Evolutionary conservation across 2,797 vertebrate species (phyloP).

Genomic region (Apodemus agrarius): DNA sequence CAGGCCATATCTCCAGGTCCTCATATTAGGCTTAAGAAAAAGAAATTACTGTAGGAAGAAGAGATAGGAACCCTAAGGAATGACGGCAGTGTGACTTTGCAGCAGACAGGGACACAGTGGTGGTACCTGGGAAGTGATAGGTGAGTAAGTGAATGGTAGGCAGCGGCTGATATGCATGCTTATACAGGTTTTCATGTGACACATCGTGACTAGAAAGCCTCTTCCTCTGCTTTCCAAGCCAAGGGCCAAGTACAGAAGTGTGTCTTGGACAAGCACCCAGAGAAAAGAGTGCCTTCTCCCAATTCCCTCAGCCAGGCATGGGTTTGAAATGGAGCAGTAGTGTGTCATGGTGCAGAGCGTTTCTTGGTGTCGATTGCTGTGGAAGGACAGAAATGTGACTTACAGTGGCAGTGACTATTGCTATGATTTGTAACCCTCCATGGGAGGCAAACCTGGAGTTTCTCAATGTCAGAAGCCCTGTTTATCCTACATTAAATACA

Average conservation of each 20-base stretch:
- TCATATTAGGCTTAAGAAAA: conserved; percentile 37
- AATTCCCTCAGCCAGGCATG: not conserved
- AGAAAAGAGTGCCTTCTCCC: conserved; percentile 19
- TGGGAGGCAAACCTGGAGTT: conserved; percentile 22
- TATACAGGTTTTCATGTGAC: not conserved
- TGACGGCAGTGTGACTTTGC: not conserved
- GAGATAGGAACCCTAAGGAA: not conserved
- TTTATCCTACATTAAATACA: conserved; percentile 55
- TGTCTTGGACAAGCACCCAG: not conserved
- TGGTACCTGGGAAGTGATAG: not conserved
- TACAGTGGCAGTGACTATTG: not conserved
- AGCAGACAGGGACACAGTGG: not conserved
- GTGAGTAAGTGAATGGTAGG: not conserved
- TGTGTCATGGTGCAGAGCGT: not conserved
- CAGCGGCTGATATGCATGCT: not conserved
- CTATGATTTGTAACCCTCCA: not conserved
- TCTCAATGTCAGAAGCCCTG: conserved; percentile 7
- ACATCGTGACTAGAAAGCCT: not conserved
- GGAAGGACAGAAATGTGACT: not conserved
- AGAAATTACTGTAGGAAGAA: not conserved
- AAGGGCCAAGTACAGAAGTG: not conserved
- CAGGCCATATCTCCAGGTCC: not conserved
- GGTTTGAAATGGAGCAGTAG: not conserved
- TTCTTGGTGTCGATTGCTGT: not conserved
- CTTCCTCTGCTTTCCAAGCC: not conserved